Conservation (phyloP, 2,888 invertebrate genomes). For the Hemithea aestivaria region DNA sequence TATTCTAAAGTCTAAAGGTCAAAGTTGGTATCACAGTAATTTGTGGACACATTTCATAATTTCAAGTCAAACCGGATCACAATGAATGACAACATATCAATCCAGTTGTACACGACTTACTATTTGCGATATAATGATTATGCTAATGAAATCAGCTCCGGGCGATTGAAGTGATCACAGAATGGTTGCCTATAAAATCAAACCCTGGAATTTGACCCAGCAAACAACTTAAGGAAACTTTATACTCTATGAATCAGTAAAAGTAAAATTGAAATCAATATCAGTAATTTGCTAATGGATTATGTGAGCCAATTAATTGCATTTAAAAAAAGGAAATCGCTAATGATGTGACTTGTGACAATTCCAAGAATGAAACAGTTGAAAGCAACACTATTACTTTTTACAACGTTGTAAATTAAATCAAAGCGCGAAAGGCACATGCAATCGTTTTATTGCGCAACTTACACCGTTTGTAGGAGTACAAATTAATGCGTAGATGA, state of each 20-base stretch:
- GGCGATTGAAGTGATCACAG: conserved; percentile 8
- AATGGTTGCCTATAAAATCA: conserved; percentile 20
- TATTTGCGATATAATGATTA: conserved; percentile 41
- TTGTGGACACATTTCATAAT: conserved; percentile 27
- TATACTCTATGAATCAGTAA: too few species aligned
- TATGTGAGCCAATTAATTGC: not conserved
- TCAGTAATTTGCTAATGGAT: too few species aligned
- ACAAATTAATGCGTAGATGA: conserved; percentile 37
- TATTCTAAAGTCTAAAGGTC: too few species aligned
- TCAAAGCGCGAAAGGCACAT: conserved; percentile 26
- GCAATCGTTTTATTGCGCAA: conserved; percentile 40
- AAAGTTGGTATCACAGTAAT: conserved; percentile 27
- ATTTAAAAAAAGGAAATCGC: conserved; percentile 10
- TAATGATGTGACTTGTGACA: conserved; percentile 16
- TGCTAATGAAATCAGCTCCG: conserved; percentile 45
- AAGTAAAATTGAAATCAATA: too few species aligned
- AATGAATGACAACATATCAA: conserved; percentile 35
- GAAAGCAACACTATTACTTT: conserved; percentile 13
- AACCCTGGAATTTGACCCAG: not conserved
- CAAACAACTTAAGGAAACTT: too few species aligned
- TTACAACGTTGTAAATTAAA: conserved; percentile 17
- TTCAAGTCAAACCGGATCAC: conserved; percentile 24
- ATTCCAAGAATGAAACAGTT: conserved; percentile 15
- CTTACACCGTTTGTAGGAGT: conserved; percentile 39
- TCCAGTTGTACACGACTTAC: conserved; percentile 23